Evolutionary conservation across 1,140 invertebrate genomes (phyloP), one percentile per base, ranked within the genome.

Genomic region (Asobara japonica): DNA sequence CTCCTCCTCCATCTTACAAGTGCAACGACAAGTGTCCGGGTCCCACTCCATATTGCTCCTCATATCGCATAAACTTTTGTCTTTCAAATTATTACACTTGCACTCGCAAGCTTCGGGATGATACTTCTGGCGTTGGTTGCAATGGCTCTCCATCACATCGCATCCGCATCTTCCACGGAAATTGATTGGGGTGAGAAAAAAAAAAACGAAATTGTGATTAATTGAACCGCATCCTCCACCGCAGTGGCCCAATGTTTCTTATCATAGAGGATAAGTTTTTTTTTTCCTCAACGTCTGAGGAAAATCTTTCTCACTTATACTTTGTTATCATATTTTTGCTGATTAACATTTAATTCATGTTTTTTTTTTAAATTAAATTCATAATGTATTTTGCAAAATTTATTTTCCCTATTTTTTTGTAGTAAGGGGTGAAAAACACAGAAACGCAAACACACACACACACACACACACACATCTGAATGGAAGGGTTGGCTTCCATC

Each of bases 111-210:
- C 67, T 6, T 74, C 33, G 2, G 60, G 30, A 0, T 29, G 13
- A 36, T 75, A 78, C 29, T 8, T 3, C 16, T 78, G 77, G 1
- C 71, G 1, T 0, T 20, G 11, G 7, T 77, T 78, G 31, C 77
- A 78, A 22, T 77, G 18, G 7, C 22, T 5, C 25, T 33, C 1
- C 41, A 56, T 74, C 6, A 76, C 69, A n/a, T 16, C 71, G 18
- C 76, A 78, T 7, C n/a, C 11, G n/a, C 74, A 77, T 71, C 76
- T 78, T 45, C 18, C 10, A 31, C 20, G 48, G 30, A 72, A 73
- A 64, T 62, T 45, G 13, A 16, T 38, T 38, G 27, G 27, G 30
- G 30, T 25, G 7, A 27, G 45, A 29, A 60, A 38, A 41, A 11
- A 13, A 71, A n/a, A n/a, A n/a, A n/a, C n/a, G n/a, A n/a, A n/a